Conservation (phyloP, 2,888 invertebrate genomes). For the Baronia brevicornis region DNA sequence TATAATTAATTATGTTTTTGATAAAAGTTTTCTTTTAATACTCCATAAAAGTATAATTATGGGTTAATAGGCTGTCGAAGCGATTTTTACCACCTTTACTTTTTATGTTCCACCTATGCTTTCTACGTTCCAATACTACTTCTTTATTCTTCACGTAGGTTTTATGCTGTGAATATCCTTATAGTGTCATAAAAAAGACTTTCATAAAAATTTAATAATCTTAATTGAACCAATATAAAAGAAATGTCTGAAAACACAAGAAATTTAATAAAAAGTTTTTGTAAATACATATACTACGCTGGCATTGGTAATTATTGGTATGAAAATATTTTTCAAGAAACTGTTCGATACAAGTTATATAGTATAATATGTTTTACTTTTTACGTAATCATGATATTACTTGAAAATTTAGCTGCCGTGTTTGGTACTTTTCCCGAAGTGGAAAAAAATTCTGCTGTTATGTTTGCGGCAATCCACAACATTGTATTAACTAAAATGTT, state of each 20-base stretch:
- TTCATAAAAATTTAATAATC: no score
- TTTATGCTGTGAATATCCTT: no score
- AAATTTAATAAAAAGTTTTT: conserved; percentile 39
- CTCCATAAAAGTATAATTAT: no score
- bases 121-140: no score
- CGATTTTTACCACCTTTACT: no score
- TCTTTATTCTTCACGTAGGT: no score
- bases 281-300: conserved; percentile 52
- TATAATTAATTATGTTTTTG: no score
- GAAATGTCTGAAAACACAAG: conserved; percentile 45
- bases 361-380: conserved; percentile 40
- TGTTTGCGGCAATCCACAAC: conserved; percentile 60
- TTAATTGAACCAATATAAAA: no score
- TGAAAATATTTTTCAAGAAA: conserved; percentile 42
- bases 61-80: no score
- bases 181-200: no score
- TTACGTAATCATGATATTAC: conserved; percentile 53
- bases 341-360: conserved; percentile 39
- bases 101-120: no score
- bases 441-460: conserved; percentile 59
- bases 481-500: conserved; percentile 58
- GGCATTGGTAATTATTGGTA: conserved; percentile 57
- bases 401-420: conserved; percentile 56
- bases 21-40: no score
- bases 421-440: conserved; percentile 53